phyloP scores from a whole-genome alignment of 2,797 vertebrate genomes.

The Lepilemur septentrionalis region DNA sequence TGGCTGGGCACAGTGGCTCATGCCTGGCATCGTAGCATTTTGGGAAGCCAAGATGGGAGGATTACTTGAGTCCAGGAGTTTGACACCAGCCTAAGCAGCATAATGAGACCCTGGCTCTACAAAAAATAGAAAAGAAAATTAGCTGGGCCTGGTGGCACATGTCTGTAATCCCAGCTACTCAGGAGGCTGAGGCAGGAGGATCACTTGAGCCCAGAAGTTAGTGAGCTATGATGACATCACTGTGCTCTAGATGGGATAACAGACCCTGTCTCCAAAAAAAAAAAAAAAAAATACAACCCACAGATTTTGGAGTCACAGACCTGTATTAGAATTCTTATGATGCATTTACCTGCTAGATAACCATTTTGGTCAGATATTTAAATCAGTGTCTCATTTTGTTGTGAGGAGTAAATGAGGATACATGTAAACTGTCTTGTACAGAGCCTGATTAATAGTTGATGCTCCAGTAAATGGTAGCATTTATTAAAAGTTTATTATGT shows the following conservation, averaged over 20 bases:
- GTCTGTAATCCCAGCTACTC: too few species aligned
- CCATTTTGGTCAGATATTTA: conserved; percentile 1
- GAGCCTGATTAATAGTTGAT: background rate
- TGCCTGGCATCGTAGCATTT: background rate
- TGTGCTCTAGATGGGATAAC: background rate
- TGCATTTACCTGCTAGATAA: conserved; percentile 25
- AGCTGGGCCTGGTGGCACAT: too few species aligned
- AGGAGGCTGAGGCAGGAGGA: too few species aligned
- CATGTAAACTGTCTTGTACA: background rate
- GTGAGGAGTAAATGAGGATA: background rate
- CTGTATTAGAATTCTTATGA: background rate
- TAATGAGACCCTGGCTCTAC: too few species aligned
- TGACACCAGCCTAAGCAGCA: too few species aligned
- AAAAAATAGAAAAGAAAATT: too few species aligned
- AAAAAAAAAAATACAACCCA: background rate
- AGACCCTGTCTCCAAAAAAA: background rate
- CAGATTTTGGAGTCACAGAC: background rate
- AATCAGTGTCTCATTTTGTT: background rate
- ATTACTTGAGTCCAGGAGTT: too few species aligned
- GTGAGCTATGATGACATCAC: background rate
- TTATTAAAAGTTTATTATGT: conserved; percentile 22
- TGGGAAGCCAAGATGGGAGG: background rate
- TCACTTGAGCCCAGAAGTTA: background rate
- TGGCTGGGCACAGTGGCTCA: background rate
- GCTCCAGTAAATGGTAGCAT: background rate